A percentile compares a stretch with the other conserved stretches of the same genome.
Conservation (phyloP, 2,888 invertebrate genomes). For the Eristalis arbustorum region DNA sequence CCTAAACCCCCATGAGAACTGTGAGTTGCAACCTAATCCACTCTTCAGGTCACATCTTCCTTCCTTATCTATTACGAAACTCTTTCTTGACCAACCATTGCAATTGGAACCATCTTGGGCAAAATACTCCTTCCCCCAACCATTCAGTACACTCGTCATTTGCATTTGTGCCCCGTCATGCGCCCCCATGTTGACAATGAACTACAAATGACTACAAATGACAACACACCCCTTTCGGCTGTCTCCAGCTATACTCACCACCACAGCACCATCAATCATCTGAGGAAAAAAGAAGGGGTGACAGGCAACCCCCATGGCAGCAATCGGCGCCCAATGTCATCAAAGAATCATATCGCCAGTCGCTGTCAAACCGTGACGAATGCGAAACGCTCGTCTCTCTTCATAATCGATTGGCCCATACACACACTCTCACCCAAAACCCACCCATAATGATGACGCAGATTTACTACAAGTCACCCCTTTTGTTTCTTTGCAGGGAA, state of each 20-base stretch:
- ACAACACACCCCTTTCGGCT: conserved; percentile 12
- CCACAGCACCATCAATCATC: conserved; percentile 56
- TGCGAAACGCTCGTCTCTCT: conserved; percentile 30
- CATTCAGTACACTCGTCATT: neutral
- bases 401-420: conserved; percentile 47
- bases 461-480: conserved; percentile 46
- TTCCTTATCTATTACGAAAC: neutral
- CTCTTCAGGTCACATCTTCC: neutral
- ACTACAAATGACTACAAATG: conserved; percentile 68
- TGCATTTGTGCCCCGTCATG: conserved; percentile 49
- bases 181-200: conserved; percentile 45
- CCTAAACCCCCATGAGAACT: no score
- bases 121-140: neutral
- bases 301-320: conserved; percentile 28
- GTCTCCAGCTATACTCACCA: conserved; percentile 20
- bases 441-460: conserved; percentile 24
- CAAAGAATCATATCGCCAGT: conserved; percentile 41
- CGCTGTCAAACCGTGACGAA: conserved; percentile 41
- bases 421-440: neutral
- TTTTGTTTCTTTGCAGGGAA: conserved; percentile 39
- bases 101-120: neutral
- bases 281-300: conserved; percentile 31
- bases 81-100: neutral
- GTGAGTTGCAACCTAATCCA: no score
- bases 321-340: conserved; percentile 38